A percentile compares a stretch with the other conserved stretches of the same genome.
phyloP scores from a whole-genome alignment of 2,888 invertebrate genomes.

The Lobophora halterata region DNA sequence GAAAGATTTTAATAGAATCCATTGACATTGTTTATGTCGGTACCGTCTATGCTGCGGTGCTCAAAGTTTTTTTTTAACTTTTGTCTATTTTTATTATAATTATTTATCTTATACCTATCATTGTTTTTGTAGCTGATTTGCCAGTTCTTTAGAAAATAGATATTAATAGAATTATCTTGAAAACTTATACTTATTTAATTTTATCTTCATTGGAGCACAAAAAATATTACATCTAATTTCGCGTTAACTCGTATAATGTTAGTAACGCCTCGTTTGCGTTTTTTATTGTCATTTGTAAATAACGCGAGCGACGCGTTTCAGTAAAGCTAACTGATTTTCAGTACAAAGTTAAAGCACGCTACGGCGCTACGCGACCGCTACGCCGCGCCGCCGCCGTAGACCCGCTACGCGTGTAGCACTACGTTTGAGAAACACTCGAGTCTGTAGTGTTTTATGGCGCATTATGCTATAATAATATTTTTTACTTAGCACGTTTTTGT shows the following conservation, averaged over 20 bases:
- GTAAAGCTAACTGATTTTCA: not conserved
- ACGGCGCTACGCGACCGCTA: conserved; percentile 35
- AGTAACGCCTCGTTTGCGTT: too few species aligned
- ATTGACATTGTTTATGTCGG: conserved; percentile 77
- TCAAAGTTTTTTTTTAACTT: conserved; percentile 53
- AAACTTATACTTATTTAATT: too few species aligned
- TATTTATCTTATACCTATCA: too few species aligned
- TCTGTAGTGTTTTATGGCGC: conserved; percentile 72
- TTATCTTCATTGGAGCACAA: too few species aligned
- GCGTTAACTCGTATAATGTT: too few species aligned
- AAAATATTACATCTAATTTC: too few species aligned
- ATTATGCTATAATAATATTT: conserved; percentile 78
- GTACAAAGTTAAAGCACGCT: conserved; percentile 29
- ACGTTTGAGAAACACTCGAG: conserved; percentile 62
- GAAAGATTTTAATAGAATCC: conserved; percentile 75
- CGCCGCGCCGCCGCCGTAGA: conserved; percentile 39
- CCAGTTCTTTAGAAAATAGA: too few species aligned
- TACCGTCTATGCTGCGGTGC: conserved; percentile 51
- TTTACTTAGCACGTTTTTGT: conserved; percentile 78
- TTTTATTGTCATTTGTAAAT: too few species aligned
- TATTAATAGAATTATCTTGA: too few species aligned
- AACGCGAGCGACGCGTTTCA: too few species aligned
- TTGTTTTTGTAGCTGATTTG: too few species aligned
- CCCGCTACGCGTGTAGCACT: conserved; percentile 34
- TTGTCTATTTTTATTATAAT: too few species aligned